A percentile compares a stretch with the other conserved stretches of the same genome.
These are phyloP conservation scores for Busseola fusca DNA, from an alignment of 2,888 invertebrate species.

Conservation along the genomic window DNA sequence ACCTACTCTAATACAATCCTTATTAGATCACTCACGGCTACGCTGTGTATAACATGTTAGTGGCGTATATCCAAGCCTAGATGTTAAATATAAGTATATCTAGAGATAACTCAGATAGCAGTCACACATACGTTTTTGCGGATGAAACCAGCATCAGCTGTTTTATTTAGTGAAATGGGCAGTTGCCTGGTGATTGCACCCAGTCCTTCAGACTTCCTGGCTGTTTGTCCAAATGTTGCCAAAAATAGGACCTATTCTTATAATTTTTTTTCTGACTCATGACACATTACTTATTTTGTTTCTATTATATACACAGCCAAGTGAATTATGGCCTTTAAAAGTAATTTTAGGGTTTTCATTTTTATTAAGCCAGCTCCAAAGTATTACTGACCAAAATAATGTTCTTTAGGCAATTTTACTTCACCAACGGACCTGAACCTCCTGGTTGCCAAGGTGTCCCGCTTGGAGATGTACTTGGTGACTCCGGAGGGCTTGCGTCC, in stretches of 20 bases:
- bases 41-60: background rate
- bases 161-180: background rate
- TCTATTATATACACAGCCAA: background rate
- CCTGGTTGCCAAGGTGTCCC: conserved; percentile 97
- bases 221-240: background rate
- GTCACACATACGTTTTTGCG: conserved; percentile 9
- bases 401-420: conserved; percentile 96
- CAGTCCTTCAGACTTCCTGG: background rate
- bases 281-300: background rate
- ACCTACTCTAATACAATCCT: background rate
- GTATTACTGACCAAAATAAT: background rate
- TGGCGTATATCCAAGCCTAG: background rate
- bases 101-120: conserved; percentile 17
- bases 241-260: conserved; percentile 1
- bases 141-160: background rate
- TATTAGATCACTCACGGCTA: background rate
- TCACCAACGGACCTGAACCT: conserved; percentile 97
- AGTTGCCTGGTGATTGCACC: background rate
- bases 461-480: conserved; percentile 98
- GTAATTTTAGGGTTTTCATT: too few species aligned
- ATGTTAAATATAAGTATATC: conserved; percentile 10
- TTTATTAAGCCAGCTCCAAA: background rate
- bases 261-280: background rate
- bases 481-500: conserved; percentile 98
- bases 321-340: background rate